Percentiles rank a stretch among this genome's conserved stretches.
Evolutionary conservation across 2,113 vertebrate species (phyloP).

Genomic region (Marmota flaviventris): DNA sequence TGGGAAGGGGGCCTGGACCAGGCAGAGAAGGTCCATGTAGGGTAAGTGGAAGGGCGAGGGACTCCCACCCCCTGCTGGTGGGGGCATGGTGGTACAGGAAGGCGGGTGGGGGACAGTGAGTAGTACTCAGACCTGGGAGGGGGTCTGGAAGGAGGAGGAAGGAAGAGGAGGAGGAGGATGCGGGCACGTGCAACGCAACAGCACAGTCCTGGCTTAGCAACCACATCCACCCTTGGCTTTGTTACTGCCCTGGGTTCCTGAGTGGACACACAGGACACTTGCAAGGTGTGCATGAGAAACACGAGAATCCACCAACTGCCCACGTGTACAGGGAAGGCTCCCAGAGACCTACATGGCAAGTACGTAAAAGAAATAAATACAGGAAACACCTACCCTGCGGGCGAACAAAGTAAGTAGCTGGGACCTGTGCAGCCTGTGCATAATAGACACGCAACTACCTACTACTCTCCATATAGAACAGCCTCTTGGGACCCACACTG

Average conservation of each 20-base stretch:
- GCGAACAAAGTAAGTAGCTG: conserved; percentile 62
- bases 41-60: background rate
- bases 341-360: conserved; percentile 6
- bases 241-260: conserved; percentile 3
- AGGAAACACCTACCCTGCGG: conserved; percentile 69
- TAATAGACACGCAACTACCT: background rate
- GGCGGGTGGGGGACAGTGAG: background rate
- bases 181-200: background rate
- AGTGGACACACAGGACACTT: background rate
- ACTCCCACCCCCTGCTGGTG: conserved; percentile 37
- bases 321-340: conserved; percentile 52
- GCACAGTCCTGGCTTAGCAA: background rate
- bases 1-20: background rate
- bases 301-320: conserved; percentile 41
- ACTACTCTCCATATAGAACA: background rate
- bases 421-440: background rate
- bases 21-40: fast-evolving
- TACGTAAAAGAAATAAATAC: conserved; percentile 61
- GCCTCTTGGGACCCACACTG: background rate
- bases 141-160: background rate
- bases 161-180: too few species aligned
- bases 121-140: conserved; percentile 16
- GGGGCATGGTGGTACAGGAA: background rate
- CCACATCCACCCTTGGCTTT: conserved; percentile 52
- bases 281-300: background rate